Evolutionary conservation across 2,113 vertebrate species (phyloP), one percentile per base, ranked within the genome.

Genomic region (Scophthalmus maximus): DNA sequence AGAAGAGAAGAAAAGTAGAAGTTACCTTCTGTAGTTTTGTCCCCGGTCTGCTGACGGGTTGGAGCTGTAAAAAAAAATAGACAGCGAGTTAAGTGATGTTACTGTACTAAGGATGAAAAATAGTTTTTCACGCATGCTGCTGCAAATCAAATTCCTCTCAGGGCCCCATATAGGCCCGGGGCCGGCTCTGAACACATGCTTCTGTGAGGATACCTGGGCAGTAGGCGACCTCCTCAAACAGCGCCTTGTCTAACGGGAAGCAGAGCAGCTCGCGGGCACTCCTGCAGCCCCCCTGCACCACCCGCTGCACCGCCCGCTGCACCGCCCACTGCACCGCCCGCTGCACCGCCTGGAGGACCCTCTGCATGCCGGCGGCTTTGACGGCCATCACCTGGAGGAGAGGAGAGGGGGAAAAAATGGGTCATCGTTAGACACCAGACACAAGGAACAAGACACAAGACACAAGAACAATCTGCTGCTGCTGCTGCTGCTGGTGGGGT

Each of bases 201-300:
- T n/a, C n/a, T n/a, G n/a, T n/a, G n/a, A n/a, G n/a, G n/a, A 36
- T 76, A 93, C 89, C 91, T 81, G 66, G 26, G 22, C 49, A 77
- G 18, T 58, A 76, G 0, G 34, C 29, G 42, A 68, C 15, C 8
- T 38, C 71, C 12, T 87, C 67, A 55, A 38, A 83, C 25, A 38
- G 3, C 2, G 69, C 63, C 1, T 15, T 27, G 23, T 78, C 81
- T 6, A 88, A 20, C 1, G 86, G 86, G 4, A 82, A 61, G 68
- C 86, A 92, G 59, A 94, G 84, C 4, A 87, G 51, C 67, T 80
- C 68, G 4, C 73, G 88, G 36, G 84, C 78, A 1, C 20, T 79
- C 2, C 53, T 40, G 49, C 11, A 87, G 78, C 88, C 88, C 62
- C 87, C 93, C 32, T 40, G 51, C 3, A 78, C 50, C 12, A 88